Percentiles rank a stretch among this genome's conserved stretches.
Conservation (phyloP, 2,113 vertebrate species). For the Chaetura pelagica region DNA sequence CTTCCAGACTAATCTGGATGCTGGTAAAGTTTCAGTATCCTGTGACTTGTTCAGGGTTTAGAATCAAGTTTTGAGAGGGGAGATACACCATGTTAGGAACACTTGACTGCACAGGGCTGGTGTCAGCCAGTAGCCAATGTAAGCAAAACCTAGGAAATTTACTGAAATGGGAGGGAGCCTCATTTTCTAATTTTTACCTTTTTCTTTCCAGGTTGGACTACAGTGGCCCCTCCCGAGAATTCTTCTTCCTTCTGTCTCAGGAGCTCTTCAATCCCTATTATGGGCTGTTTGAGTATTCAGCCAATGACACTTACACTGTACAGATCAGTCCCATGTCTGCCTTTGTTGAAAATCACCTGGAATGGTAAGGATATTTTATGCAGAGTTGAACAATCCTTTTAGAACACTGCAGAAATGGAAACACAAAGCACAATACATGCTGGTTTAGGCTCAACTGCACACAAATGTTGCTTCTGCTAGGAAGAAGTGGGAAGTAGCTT, state of each 20-base stretch:
- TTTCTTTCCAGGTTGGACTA: slow-evolving; percentile 89
- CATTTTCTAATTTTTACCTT: background rate
- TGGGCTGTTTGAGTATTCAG: slow-evolving; percentile 97
- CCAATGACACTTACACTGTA: slow-evolving; percentile 97
- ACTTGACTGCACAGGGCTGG: background rate
- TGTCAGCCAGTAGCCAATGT: background rate
- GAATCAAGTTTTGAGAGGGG: background rate
- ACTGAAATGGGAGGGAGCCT: background rate
- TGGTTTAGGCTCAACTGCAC: background rate
- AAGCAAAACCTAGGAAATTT: background rate
- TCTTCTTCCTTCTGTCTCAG: slow-evolving; percentile 98
- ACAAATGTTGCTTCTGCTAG: background rate
- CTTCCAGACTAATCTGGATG: background rate
- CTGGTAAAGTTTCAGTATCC: background rate
- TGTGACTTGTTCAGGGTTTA: background rate
- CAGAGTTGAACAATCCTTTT: background rate
- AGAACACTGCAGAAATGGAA: background rate
- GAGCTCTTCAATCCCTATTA: slow-evolving; percentile 99
- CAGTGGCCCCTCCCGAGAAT: slow-evolving; percentile 96
- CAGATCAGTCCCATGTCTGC: slow-evolving; percentile 99
- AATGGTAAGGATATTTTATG: slow-evolving; percentile 83
- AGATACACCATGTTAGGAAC: background rate
- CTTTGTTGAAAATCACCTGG: slow-evolving; percentile 97
- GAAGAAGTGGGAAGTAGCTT: background rate
- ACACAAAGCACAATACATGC: background rate